A percentile compares a stretch with the other conserved stretches of the same genome.
phyloP scores from a whole-genome alignment of 2,888 invertebrate species.

The Pristionchus japonicus region DNA sequence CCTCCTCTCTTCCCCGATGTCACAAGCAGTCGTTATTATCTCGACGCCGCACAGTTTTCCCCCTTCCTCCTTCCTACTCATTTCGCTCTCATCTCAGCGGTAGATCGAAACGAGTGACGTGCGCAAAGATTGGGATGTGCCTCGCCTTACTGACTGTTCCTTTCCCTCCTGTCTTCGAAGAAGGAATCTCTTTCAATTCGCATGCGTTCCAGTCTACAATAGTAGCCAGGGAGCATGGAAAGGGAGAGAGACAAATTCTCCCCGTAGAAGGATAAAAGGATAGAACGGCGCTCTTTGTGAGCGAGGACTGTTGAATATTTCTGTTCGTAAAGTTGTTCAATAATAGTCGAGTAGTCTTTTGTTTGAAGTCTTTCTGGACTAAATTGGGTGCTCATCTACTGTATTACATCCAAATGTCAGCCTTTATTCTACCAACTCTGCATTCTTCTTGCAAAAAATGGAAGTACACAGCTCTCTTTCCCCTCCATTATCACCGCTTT shows the following conservation, averaged over 20 bases:
- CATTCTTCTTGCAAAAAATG: neutral
- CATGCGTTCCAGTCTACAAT: too few species aligned
- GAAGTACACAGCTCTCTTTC: neutral
- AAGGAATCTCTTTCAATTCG: too few species aligned
- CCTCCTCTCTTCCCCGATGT: neutral
- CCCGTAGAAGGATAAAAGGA: neutral
- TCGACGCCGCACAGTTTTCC: slow-evolving; percentile 1
- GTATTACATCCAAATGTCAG: too few species aligned
- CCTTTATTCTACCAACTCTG: too few species aligned
- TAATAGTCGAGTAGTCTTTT: neutral
- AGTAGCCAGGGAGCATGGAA: too few species aligned
- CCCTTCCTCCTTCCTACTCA: neutral
- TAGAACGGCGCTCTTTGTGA: neutral
- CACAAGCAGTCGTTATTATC: slow-evolving; percentile 31
- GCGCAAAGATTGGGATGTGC: neutral
- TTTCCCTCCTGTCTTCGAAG: too few species aligned
- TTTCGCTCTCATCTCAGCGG: neutral
- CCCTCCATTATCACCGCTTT: neutral
- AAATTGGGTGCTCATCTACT: too few species aligned
- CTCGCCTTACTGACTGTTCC: neutral
- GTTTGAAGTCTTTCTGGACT: too few species aligned
- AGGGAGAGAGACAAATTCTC: neutral
- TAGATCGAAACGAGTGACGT: neutral
- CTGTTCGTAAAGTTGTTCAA: neutral
- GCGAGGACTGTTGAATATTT: neutral